A percentile compares a stretch with the other conserved stretches of the same genome.
Evolutionary conservation across 2,113 vertebrate species (phyloP).

Genomic region (Corynorhinus townsendii): DNA sequence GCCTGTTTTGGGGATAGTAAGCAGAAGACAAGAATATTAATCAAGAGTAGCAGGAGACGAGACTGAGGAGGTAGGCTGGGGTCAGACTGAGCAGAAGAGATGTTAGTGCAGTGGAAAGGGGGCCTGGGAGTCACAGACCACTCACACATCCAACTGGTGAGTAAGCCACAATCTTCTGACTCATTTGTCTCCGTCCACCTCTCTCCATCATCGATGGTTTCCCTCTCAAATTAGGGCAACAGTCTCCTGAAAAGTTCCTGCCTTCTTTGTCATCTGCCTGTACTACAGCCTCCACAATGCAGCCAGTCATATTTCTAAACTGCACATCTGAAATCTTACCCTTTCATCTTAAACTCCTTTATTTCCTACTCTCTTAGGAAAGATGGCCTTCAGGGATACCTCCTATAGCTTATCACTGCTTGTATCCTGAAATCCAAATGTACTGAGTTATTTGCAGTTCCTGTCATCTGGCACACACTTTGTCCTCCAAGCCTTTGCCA

Average conservation of each 20-base stretch:
- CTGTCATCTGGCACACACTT: not conserved
- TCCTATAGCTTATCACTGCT: not conserved
- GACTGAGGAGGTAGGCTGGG: not conserved
- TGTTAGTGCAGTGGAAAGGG: not conserved
- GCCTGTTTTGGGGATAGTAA: no score
- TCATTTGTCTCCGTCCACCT: not conserved
- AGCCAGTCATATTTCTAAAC: not conserved
- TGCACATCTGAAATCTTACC: not conserved
- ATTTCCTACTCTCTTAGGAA: not conserved
- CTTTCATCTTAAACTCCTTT: not conserved
- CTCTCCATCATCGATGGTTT: not conserved
- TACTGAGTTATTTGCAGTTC: not conserved
- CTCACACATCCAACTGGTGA: not conserved
- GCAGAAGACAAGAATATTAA: not conserved
- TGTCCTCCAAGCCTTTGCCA: not conserved
- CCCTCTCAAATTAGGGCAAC: not conserved
- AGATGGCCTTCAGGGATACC: not conserved
- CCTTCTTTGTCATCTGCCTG: not conserved
- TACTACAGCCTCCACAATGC: not conserved
- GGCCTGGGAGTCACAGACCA: not conserved
- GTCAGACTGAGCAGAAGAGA: not conserved
- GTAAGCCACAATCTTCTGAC: not conserved
- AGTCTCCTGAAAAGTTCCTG: not conserved
- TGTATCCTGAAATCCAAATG: not conserved
- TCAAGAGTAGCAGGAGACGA: not conserved